phyloP scores from a whole-genome alignment of 2,797 vertebrate species.

The Danio kyathit region DNA sequence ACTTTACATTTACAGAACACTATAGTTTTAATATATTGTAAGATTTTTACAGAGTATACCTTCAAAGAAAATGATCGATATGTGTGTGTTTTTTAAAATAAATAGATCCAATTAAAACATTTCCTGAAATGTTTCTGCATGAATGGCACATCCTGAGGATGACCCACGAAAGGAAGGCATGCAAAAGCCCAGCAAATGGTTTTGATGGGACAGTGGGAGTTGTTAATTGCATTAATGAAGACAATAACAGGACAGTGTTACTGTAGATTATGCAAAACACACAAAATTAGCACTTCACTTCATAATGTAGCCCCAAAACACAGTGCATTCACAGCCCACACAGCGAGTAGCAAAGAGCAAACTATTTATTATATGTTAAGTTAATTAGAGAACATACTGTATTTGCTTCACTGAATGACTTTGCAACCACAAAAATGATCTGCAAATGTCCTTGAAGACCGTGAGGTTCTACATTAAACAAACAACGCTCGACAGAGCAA shows the following conservation, averaged over 20 bases:
- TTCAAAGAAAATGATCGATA: no score
- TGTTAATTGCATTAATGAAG: constrained; percentile 4
- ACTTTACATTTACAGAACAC: no score
- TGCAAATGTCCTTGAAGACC: background rate
- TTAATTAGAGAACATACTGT: background rate
- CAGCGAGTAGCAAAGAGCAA: background rate
- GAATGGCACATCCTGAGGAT: constrained; percentile 6
- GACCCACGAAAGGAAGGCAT: constrained; percentile 12
- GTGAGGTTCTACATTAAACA: background rate
- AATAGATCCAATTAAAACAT: background rate
- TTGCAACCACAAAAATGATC: background rate
- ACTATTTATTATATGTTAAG: background rate
- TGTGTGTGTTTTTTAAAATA: no score
- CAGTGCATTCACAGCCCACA: constrained; percentile 9
- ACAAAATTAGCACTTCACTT: constrained; percentile 19
- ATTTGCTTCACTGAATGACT: background rate
- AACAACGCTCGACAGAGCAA: background rate
- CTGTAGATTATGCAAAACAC: constrained; percentile 24
- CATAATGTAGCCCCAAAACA: constrained; percentile 3
- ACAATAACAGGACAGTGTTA: background rate
- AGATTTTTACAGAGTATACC: no score
- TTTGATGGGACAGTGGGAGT: constrained; percentile 3
- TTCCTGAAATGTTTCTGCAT: background rate
- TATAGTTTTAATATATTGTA: no score
- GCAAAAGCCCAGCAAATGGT: constrained; percentile 17